phyloP scores from a whole-genome alignment of 2,888 invertebrate species.

The Scaptomyza caliginosa region DNA sequence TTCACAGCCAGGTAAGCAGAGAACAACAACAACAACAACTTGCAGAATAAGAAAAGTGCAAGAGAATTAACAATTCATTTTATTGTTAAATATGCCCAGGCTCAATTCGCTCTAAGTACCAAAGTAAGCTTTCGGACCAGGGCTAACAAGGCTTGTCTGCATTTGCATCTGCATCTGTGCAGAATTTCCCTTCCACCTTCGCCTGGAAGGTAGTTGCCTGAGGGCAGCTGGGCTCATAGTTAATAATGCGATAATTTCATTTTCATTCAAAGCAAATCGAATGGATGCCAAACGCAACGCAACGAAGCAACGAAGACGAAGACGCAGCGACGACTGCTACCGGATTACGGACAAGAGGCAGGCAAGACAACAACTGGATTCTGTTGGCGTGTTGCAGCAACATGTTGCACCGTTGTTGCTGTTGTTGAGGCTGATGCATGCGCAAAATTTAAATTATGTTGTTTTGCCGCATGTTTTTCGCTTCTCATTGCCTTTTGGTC shows the following conservation, averaged over 20 bases:
- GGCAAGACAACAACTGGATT: constrained; percentile 16
- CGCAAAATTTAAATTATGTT: constrained; percentile 82
- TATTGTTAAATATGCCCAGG: constrained; percentile 73
- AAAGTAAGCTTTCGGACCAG: constrained; percentile 41
- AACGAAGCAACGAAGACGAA: constrained; percentile 1
- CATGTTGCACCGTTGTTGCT: constrained; percentile 61
- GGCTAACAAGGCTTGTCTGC: constrained; percentile 66
- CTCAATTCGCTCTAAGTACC: constrained; percentile 35
- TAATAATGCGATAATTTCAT: constrained; percentile 80
- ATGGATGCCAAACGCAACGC: constrained; percentile 45
- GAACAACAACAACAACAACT: constrained; percentile 27
- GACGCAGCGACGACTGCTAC: too few species aligned
- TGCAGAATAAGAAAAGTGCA: constrained; percentile 69
- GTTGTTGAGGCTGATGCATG: constrained; percentile 59
- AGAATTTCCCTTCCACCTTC: neutral
- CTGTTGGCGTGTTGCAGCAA: constrained; percentile 74
- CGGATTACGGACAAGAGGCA: constrained; percentile 63
- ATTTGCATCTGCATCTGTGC: constrained; percentile 18
- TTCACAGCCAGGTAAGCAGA: constrained; percentile 20
- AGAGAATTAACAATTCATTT: constrained; percentile 78
- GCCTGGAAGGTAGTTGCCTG: neutral
- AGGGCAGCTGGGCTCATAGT: constrained; percentile 54
- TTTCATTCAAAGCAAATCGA: constrained; percentile 81
- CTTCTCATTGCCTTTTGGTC: constrained; percentile 50
- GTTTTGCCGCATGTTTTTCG: constrained; percentile 81